phyloP scores from a whole-genome alignment of 2,113 vertebrate species.

The Pterocles gutturalis region DNA sequence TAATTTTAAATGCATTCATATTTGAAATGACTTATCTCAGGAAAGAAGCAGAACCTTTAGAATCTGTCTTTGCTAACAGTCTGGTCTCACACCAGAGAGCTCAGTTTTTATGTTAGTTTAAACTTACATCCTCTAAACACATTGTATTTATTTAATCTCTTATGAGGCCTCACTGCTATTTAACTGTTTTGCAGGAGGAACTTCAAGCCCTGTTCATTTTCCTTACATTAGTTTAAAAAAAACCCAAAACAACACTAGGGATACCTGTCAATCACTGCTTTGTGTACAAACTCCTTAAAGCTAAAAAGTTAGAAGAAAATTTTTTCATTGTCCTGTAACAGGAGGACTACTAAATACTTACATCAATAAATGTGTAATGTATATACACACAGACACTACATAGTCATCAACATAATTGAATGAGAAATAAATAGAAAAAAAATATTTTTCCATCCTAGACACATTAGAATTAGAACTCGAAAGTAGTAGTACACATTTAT shows the following conservation, averaged over 20 bases:
- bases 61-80: background rate
- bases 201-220: background rate
- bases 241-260: background rate
- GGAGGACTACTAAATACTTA: background rate
- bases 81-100: background rate
- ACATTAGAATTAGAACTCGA: background rate
- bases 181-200: background rate
- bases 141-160: background rate
- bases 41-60: background rate
- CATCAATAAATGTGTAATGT: background rate
- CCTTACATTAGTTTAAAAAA: background rate
- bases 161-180: background rate
- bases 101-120: background rate
- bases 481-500: background rate
- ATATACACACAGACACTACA: background rate
- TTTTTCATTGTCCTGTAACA: background rate
- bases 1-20: background rate
- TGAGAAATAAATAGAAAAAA: background rate
- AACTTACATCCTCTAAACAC: background rate
- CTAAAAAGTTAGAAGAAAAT: background rate
- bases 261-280: background rate
- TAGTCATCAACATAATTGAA: background rate
- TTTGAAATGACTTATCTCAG: background rate
- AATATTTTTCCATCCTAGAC: background rate
- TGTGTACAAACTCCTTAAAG: background rate